Evolutionary conservation across 2,888 invertebrate genomes (phyloP), one percentile per base, ranked within the genome.

Genomic region (Entomobrya multifasciata): DNA sequence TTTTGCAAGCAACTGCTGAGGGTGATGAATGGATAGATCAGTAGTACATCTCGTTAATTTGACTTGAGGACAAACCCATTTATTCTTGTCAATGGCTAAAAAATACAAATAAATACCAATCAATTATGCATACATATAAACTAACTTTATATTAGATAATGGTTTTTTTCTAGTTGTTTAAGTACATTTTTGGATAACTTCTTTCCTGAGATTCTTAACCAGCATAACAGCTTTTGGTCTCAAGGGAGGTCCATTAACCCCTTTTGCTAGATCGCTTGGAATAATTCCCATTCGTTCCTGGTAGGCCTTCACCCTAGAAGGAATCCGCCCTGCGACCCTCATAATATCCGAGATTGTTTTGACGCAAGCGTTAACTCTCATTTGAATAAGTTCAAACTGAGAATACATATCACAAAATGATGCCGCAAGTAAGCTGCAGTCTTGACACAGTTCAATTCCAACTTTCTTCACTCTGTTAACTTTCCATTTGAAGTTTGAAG

Each of bases 261-360:
- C n/a, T n/a, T n/a, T n/a, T n/a, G 25, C 49, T 20, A 4, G 49
- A 52, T 11, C 22, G 25, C 47, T 70, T 22, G 44, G 8, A 0
- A n/a, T 17, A 1, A 81, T 20, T 30, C 74, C 74, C 74, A 82
- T 74, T 30, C 49, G 20, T 15, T 60, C 47, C 17, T 82, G 57
- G 49, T 74, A 82, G 15, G 30, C 27, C 22, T 41, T 36, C 22
- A 74, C 27, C 4, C 82, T 27, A 1, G 82, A 82, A 4, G 82
- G 74, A 36, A 82, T 74, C 41, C 82, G 25, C 11, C 74, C 82
- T 15, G 82, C 82, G 1, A 20, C 17, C 11, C 25, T 82, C 60
- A 82, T 82, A 15, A 82, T 82, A 17, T 82, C 52, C 1, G 82
- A 74, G 6, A 82, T 74, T 0, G 82, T 62, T n/a, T 60, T 74